Base-by-base conservation (phyloP, 2,113 vertebrate species). In the Strix uralensis region DNA sequence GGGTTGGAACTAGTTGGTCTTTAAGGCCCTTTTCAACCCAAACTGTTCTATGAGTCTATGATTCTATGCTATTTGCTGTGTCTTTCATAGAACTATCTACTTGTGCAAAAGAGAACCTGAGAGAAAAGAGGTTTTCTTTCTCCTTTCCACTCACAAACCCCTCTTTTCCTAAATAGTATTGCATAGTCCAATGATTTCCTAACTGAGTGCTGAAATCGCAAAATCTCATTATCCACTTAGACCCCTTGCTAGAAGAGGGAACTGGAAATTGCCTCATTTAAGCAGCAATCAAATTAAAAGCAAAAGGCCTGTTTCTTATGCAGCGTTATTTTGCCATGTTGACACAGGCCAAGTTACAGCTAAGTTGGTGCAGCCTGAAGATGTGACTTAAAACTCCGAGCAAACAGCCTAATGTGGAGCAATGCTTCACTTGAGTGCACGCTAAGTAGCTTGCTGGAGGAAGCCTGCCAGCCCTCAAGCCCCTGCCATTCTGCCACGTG, bases 301-400 rank as follows among this genome's bases (percentile, higher is more conserved):
- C 70, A 51, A 51, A 70, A 54, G 29, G 29, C 18, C 21, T 6
- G 10, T 3, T 77, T 66, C 30, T 25, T 40, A 40, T 0, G 3
- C 26, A 4, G 21, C 0, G 21, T 20, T 58, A 11, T 29, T 58
- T 22, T 38, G 10, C 36, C 0, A 0, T 11, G n/a, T 20, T 42
- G 36, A 62, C 23, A 30, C 15, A 19, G 54, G n/a, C 18, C 22
- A 42, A 66, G 70, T n/a, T 23, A 25, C 1, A 3, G 51, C 15
- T 18, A 40, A 49, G 3, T 1, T 18, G 36, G 27, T 57, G 42
- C 69, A 70, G 29, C 29, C 69, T n/a, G 46, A 55, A 86, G 63
- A 51, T 10, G 30, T 34, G 58, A 44, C 47, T 38, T 61, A 29
- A 32, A 49, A 8, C 30, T 30, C 17, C 0, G 9, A 36, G 63